Percentiles rank a stretch among this genome's conserved stretches.
These are phyloP conservation scores for Dryobota labecula DNA, from an alignment of 2,888 invertebrate genomes.

Conservation along the genomic window DNA sequence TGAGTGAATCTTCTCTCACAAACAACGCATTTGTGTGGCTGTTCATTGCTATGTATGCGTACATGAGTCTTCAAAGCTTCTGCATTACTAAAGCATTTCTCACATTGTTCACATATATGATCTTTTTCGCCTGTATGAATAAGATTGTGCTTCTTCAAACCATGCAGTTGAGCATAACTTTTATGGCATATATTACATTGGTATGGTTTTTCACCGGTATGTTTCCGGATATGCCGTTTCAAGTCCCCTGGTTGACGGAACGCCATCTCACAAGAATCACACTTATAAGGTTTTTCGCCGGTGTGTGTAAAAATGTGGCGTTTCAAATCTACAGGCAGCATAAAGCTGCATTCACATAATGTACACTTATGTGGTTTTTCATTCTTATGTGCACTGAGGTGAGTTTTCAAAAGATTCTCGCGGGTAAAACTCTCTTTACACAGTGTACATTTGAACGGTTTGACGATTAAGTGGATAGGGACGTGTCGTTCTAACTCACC, in stretches of 20 bases:
- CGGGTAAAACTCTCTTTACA: conserved; percentile 26
- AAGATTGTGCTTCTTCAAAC: conserved; percentile 37
- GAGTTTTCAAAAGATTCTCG: conserved; percentile 38
- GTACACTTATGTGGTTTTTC: conserved; percentile 37
- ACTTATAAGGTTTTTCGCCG: conserved; percentile 38
- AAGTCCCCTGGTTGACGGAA: conserved; percentile 39
- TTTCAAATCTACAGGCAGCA: conserved; percentile 36
- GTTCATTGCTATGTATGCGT: conserved; percentile 10
- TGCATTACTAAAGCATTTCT: conserved; percentile 9
- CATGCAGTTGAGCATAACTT: conserved; percentile 24
- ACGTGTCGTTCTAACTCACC: conserved; percentile 12
- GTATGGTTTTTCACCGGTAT: conserved; percentile 45
- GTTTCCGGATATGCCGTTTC: conserved; percentile 29
- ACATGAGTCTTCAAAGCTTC: conserved; percentile 22
- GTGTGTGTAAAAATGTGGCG: conserved; percentile 43
- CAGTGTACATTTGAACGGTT: conserved; percentile 27
- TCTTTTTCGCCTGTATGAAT: conserved; percentile 27
- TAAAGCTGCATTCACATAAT: conserved; percentile 31
- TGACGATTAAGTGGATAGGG: background rate
- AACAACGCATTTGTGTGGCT: conserved; percentile 29
- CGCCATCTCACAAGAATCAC: conserved; percentile 27
- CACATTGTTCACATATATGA: conserved; percentile 14
- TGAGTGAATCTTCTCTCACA: conserved; percentile 29
- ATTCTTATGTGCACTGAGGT: conserved; percentile 39
- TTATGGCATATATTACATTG: conserved; percentile 37